Conservation (phyloP, 2,113 vertebrate species). For the Chiloscyllium plagiosum region DNA sequence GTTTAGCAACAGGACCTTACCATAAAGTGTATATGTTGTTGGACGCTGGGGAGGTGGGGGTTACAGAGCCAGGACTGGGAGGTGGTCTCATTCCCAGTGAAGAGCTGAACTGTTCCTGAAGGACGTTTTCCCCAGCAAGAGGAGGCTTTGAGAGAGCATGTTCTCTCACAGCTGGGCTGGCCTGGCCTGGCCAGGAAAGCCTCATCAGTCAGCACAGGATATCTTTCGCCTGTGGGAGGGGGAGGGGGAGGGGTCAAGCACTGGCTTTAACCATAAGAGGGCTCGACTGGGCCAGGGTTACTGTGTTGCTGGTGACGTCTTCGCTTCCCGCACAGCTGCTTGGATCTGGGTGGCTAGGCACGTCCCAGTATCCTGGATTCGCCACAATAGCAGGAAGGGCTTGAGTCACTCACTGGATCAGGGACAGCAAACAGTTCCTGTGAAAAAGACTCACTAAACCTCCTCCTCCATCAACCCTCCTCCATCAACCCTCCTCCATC, state of each 20-base stretch:
- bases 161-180: too few relatives aligned
- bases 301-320: background rate
- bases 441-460: background rate
- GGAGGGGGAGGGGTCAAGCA: background rate
- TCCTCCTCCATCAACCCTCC: too few relatives aligned
- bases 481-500: too few relatives aligned
- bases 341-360: background rate
- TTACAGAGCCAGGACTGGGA: background rate
- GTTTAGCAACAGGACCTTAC: too few relatives aligned
- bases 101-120: background rate
- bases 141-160: too few relatives aligned
- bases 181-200: background rate
- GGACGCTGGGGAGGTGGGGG: background rate
- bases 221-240: background rate
- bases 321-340: background rate
- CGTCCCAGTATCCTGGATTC: background rate
- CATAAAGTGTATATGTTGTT: background rate
- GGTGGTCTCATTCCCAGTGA: too few relatives aligned
- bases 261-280: background rate
- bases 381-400: background rate
- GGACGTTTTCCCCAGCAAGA: background rate
- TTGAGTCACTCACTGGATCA: background rate
- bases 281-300: background rate
- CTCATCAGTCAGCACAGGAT: background rate
- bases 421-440: background rate